A percentile compares a stretch with the other conserved stretches of the same genome.
These are phyloP conservation scores for Cisticola juncidis DNA, from an alignment of 2,113 vertebrate genomes.

Conservation along the genomic window DNA sequence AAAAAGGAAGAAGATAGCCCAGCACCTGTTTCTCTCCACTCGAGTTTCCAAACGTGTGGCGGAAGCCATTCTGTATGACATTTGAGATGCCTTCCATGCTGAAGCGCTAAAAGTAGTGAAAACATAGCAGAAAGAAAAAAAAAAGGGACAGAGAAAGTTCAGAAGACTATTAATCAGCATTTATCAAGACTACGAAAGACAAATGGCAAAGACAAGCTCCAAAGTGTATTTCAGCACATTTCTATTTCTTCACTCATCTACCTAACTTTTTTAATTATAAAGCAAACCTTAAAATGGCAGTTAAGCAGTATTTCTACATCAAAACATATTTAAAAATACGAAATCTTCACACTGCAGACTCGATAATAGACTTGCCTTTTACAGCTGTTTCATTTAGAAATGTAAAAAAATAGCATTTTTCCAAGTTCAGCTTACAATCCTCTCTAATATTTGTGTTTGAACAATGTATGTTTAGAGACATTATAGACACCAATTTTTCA, in stretches of 20 bases:
- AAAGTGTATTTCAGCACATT: conserved; percentile 54
- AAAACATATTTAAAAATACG: background rate
- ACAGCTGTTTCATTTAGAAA: background rate
- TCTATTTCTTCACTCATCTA: background rate
- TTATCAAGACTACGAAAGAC: conserved; percentile 21
- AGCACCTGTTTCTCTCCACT: conserved; percentile 98
- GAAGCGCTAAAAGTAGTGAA: conserved; percentile 86
- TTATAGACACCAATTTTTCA: background rate
- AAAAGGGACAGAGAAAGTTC: conserved; percentile 76
- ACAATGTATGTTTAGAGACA: background rate
- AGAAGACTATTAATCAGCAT: conserved; percentile 70
- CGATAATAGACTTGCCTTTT: fast-evolving
- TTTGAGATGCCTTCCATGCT: conserved; percentile 97
- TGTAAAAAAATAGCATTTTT: background rate
- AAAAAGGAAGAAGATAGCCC: conserved; percentile 63
- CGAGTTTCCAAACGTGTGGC: conserved; percentile 92
- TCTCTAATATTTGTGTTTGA: background rate
- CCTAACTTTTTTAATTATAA: background rate
- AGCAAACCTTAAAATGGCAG: background rate
- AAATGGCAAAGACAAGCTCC: conserved; percentile 55
- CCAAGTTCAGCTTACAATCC: background rate
- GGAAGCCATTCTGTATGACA: conserved; percentile 97
- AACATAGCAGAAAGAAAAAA: conserved; percentile 64
- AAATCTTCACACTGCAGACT: background rate
- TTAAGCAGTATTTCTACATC: background rate